Evolutionary conservation across 2,113 vertebrate species (phyloP).

Genomic region (Tinamus guttatus): DNA sequence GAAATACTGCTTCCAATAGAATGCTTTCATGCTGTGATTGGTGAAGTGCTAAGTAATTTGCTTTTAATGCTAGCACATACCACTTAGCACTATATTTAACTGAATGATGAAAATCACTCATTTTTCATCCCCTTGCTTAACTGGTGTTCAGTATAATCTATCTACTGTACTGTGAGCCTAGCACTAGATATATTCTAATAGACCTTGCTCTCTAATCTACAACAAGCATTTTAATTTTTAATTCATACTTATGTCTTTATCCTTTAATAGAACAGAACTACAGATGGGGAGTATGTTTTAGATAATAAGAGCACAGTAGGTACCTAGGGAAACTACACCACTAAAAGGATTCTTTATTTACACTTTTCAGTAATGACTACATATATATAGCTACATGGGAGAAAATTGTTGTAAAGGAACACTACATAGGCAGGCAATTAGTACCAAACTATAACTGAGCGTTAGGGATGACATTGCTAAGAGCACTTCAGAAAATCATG

Average conservation of each 20-base stretch:
- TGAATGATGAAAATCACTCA: constrained; percentile 79
- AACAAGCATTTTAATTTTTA: constrained; percentile 78
- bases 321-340: constrained; percentile 73
- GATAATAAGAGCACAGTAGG: constrained; percentile 74
- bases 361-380: constrained; percentile 74
- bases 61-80: constrained; percentile 81
- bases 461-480: constrained; percentile 6
- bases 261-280: constrained; percentile 74
- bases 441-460: constrained; percentile 7
- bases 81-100: constrained; percentile 82
- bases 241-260: constrained; percentile 77
- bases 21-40: constrained; percentile 78
- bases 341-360: constrained; percentile 76
- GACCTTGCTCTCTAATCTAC: constrained; percentile 69
- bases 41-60: constrained; percentile 85
- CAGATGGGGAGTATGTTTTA: constrained; percentile 72
- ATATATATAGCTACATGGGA: constrained; percentile 61
- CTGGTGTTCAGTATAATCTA: constrained; percentile 71
- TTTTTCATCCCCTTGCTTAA: constrained; percentile 81
- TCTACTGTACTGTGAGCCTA: constrained; percentile 71
- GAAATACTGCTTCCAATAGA: constrained; percentile 72
- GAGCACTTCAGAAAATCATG: constrained; percentile 1
- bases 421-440: constrained; percentile 50
- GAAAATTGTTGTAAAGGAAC: constrained; percentile 59
- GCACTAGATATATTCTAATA: constrained; percentile 64